phyloP scores from a whole-genome alignment of 2,113 vertebrate species.

The Apteryx mantelli region DNA sequence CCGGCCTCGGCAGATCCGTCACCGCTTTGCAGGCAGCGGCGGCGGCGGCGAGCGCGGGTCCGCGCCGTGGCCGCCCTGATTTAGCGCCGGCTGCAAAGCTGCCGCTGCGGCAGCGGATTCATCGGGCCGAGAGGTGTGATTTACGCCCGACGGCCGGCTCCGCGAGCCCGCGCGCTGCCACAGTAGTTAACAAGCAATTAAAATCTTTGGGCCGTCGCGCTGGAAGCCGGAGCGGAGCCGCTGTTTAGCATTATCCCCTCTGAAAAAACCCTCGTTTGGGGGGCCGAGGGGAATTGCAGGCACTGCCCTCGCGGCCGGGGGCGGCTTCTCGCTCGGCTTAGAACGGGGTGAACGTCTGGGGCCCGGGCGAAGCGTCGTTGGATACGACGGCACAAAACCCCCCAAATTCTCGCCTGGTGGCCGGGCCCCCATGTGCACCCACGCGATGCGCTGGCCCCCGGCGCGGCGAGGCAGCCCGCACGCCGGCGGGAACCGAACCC shows the following conservation, averaged over 20 bases:
- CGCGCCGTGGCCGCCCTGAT: conserved; percentile 25
- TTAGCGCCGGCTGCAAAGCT: conserved; percentile 63
- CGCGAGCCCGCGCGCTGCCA: conserved; percentile 46
- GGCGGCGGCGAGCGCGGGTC: conserved; percentile 7
- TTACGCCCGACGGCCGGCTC: conserved; percentile 57
- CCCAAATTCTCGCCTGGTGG: too few species aligned
- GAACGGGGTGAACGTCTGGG: not conserved
- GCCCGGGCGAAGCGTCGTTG: too few species aligned
- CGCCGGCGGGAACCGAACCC: not conserved
- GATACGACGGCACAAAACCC: too few species aligned
- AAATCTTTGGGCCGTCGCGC: conserved; percentile 46
- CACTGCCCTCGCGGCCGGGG: not conserved
- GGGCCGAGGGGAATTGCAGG: not conserved
- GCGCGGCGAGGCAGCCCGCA: too few species aligned
- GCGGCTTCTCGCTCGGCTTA: not conserved
- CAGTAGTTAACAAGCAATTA: conserved; percentile 71
- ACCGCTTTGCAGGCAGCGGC: conserved; percentile 13
- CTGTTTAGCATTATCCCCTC: not conserved
- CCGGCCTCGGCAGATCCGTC: conserved; percentile 78
- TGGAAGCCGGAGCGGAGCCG: not conserved
- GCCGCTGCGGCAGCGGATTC: conserved; percentile 59
- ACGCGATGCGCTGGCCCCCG: too few species aligned
- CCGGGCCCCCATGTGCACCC: too few species aligned
- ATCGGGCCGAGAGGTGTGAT: conserved; percentile 68
- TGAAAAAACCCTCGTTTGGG: not conserved